Conservation (phyloP, 2,113 vertebrate species). For the Callopanchax toddi region DNA sequence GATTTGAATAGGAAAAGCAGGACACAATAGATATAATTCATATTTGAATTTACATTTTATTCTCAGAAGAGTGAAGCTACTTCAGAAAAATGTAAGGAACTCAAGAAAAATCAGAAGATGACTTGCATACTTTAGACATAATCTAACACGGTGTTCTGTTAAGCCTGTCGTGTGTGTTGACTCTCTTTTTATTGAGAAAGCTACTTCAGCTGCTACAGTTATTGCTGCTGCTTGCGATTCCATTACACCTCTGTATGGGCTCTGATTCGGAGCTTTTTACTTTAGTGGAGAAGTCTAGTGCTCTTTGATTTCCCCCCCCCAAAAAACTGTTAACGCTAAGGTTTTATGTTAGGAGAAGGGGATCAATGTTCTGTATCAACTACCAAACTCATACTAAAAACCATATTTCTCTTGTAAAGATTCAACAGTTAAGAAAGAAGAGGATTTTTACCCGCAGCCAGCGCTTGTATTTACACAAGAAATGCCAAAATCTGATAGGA, state of each 20-base stretch:
- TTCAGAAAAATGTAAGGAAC: conserved; percentile 1
- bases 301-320: conserved; percentile 11
- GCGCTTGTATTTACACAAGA: neutral
- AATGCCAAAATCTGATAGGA: neutral
- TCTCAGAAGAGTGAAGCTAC: conserved; percentile 9
- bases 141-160: conserved; percentile 27
- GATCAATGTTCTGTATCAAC: conserved; percentile 13
- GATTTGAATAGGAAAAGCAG: conserved; percentile 31
- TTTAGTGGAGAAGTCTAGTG: conserved; percentile 7
- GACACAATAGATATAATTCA: conserved; percentile 18
- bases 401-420: neutral
- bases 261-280: conserved; percentile 13
- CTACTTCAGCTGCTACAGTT: conserved; percentile 21
- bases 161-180: conserved; percentile 28
- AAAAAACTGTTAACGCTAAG: conserved; percentile 11
- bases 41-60: conserved; percentile 21
- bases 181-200: conserved; percentile 30
- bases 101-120: neutral
- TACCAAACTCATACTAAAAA: neutral
- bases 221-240: conserved; percentile 20
- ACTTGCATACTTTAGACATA: conserved; percentile 1
- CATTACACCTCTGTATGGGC: conserved; percentile 25
- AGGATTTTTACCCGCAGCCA: neutral
- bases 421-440: conserved; percentile 2
- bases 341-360: neutral